Conservation (phyloP, 2,797 vertebrate genomes). For the Eulemur albifrons region DNA sequence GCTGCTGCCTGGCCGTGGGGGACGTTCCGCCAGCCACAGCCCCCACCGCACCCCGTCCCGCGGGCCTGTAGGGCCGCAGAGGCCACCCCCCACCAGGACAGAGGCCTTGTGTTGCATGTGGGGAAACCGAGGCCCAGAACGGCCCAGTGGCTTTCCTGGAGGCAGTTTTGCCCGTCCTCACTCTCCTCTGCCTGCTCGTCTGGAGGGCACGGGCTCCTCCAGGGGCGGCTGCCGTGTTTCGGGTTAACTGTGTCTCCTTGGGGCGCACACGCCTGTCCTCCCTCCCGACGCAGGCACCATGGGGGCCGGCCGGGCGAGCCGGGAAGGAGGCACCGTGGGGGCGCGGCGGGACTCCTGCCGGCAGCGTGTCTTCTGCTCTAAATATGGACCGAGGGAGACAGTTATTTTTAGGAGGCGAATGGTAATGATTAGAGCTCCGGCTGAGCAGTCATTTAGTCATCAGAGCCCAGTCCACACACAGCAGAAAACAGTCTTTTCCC, state of each 20-base stretch:
- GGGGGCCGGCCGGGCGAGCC: fast-evolving
- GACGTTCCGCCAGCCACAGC: fast-evolving
- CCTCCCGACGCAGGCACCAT: fast-evolving
- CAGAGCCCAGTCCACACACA: conserved; percentile 78
- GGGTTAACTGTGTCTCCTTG: not conserved
- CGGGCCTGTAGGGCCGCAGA: fast-evolving
- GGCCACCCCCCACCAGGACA: not conserved
- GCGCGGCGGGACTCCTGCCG: not conserved
- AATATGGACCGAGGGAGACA: conserved; percentile 71
- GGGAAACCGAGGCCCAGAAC: not conserved
- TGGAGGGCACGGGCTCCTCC: not conserved
- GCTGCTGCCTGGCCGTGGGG: not conserved
- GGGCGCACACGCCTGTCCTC: too few relatives aligned
- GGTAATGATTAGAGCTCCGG: conserved; percentile 82
- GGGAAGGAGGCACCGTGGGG: not conserved
- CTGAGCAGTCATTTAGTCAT: conserved; percentile 83
- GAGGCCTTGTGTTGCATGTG: not conserved
- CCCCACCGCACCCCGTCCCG: not conserved
- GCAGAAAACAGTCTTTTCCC: conserved; percentile 82
- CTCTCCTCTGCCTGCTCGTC: not conserved
- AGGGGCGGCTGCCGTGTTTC: not conserved
- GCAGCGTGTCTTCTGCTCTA: conserved; percentile 74
- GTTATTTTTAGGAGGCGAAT: conserved; percentile 84
- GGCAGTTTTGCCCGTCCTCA: not conserved
- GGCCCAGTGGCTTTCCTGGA: not conserved